A percentile compares a stretch with the other conserved stretches of the same genome.
phyloP scores from a whole-genome alignment of 2,113 vertebrate genomes.

The Pomatostomus ruficeps region DNA sequence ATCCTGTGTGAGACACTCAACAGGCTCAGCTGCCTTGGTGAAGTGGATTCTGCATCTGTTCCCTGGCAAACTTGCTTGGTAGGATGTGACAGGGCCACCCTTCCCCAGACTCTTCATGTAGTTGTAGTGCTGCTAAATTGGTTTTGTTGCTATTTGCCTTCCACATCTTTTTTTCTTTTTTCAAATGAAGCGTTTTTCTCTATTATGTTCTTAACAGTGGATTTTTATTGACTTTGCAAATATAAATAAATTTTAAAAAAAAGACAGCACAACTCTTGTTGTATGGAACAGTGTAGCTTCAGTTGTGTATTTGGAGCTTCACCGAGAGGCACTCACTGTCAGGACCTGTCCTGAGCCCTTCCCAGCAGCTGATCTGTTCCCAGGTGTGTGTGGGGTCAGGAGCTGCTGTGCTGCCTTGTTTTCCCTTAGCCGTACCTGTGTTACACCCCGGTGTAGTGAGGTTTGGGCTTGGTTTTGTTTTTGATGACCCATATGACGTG shows the following conservation, averaged over 20 bases:
- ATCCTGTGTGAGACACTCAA: neutral
- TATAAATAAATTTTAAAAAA: neutral
- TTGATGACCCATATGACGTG: neutral
- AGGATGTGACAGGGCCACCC: neutral
- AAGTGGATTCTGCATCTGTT: neutral
- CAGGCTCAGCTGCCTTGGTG: neutral
- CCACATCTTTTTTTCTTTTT: neutral
- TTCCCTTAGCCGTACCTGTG: neutral
- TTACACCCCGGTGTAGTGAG: rapidly evolving
- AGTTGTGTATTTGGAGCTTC: neutral
- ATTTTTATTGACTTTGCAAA: constrained; percentile 49
- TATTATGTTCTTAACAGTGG: neutral
- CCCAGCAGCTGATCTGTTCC: neutral
- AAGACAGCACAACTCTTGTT: neutral
- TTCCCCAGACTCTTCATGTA: neutral
- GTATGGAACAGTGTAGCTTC: neutral
- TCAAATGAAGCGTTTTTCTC: neutral
- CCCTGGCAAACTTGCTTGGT: neutral
- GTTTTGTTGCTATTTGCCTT: neutral
- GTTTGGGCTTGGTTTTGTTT: neutral
- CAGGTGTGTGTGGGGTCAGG: neutral
- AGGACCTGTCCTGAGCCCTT: neutral
- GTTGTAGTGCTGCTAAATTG: neutral
- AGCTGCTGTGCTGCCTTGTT: neutral
- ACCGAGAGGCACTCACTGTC: rapidly evolving